These are phyloP conservation scores for Osedax fenrisi DNA, from an alignment of 2,888 invertebrate species.

Conservation along the genomic window DNA sequence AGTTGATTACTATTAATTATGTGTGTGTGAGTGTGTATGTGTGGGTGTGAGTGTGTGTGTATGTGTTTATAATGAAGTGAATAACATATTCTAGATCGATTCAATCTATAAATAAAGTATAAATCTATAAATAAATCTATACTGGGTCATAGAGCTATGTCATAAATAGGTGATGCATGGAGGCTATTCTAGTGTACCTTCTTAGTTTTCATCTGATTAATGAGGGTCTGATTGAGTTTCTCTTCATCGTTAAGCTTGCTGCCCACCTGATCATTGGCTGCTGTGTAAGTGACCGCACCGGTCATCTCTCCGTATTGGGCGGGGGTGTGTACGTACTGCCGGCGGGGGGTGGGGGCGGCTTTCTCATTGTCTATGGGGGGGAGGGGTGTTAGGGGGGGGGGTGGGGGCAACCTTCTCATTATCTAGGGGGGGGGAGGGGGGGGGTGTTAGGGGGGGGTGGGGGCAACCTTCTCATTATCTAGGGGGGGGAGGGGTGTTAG, in stretches of 20 bases:
- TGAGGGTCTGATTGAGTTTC: background rate
- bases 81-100: too few species aligned
- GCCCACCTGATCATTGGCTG: background rate
- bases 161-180: too few species aligned
- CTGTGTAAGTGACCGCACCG: background rate
- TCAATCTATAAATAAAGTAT: too few species aligned
- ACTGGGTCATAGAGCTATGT: too few species aligned
- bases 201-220: background rate
- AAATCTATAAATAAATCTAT: too few species aligned
- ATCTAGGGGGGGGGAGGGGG: background rate
- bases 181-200: too few species aligned
- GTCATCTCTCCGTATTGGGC: background rate
- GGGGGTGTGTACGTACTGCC: background rate
- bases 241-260: background rate
- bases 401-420: background rate
- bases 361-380: background rate
- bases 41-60: too few species aligned
- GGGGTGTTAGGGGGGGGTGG: background rate
- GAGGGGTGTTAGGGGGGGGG: background rate
- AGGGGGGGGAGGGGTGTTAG: too few species aligned
- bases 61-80: too few species aligned
- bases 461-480: too few species aligned
- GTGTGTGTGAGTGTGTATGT: too few species aligned
- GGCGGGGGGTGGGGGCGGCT: background rate
- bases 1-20: too few species aligned